Evolutionary conservation across 1,140 invertebrate genomes (phyloP).

Genomic region (Eumaeus atala): DNA sequence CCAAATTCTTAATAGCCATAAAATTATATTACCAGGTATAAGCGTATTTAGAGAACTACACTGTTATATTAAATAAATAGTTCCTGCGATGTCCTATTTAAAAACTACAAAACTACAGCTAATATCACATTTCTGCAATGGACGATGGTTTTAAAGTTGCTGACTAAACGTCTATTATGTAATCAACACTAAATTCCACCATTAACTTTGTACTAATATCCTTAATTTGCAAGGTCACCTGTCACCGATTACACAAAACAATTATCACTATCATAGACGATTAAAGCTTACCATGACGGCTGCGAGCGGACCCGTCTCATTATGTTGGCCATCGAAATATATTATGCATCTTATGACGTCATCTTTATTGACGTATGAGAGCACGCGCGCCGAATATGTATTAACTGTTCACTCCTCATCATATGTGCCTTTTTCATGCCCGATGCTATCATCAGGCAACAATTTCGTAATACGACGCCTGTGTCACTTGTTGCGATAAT

Average conservation of each 20-base stretch:
- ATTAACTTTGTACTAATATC: conserved; percentile 39
- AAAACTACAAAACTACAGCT: conserved; percentile 32
- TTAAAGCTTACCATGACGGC: conserved; percentile 60
- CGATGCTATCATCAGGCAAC: conserved; percentile 38
- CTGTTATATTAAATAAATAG: conserved; percentile 31
- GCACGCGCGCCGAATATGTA: conserved; percentile 51
- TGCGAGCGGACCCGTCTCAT: conserved; percentile 45
- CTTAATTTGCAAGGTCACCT: conserved; percentile 44
- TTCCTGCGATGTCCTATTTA: background rate
- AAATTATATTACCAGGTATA: conserved; percentile 27
- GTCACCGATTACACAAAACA: conserved; percentile 38
- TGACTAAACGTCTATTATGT: conserved; percentile 25
- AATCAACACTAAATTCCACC: conserved; percentile 32
- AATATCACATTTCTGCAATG: conserved; percentile 58
- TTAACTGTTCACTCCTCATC: conserved; percentile 38
- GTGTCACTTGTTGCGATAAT: conserved; percentile 25
- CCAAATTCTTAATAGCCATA: background rate
- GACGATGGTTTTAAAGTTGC: conserved; percentile 6
- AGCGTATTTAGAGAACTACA: conserved; percentile 32
- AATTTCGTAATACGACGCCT: conserved; percentile 30
- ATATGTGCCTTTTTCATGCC: conserved; percentile 24
- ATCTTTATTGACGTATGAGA: conserved; percentile 67
- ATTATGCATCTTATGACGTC: conserved; percentile 66
- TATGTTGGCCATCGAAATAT: conserved; percentile 33
- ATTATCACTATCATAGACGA: conserved; percentile 45